Base-by-base conservation (phyloP, 1,140 invertebrate genomes). In the Trichonephila clavata region DNA sequence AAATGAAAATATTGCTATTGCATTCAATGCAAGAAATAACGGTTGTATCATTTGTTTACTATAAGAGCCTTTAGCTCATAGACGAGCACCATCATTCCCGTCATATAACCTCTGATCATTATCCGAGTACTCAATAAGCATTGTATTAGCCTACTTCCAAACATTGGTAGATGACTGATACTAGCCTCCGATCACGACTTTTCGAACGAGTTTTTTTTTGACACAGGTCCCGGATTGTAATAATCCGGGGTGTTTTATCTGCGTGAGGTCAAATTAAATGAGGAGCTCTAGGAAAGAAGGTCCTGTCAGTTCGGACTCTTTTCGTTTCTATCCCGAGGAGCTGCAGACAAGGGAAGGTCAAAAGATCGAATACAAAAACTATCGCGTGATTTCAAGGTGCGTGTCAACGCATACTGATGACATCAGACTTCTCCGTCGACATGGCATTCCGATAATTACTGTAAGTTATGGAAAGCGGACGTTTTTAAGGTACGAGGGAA, bases 331-430 rank as follows among this genome's bases (percentile, higher is more conserved):
- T 86, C 84, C 84, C 59, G 24, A 86, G 59, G n/a, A 61, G 16
- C 65, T 57, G 87, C 39, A 63, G 87, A 89, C 87, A 89, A 71
- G 87, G 50, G 65, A 89, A 89, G 87, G 87, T 89, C 87, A 89
- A 89, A 71, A 61, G 68, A 86, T 86, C 59, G 84, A 77, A 77
- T 4, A 77, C 32, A 77, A 77, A 77, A 77, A 77, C 39, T 32
- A 57, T 57, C 77, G 89, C 89, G 89, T 90, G 89, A 81, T 43
- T 90, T 20, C 43, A 77, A 80, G n/a, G 68, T 80, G 57, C 89
- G 89, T 90, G 89, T 81, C 89, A 81, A 50, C 50, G 89, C 89
- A 90, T 90, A 90, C 89, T 90, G 89, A 90, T 90, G 68, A 90
- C 89, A 77, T 80, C 24, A 27, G 83, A 24, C 21, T 57, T 60